Evolutionary conservation across 1,140 invertebrate species (phyloP).

Genomic region (Calycopis cecrops): DNA sequence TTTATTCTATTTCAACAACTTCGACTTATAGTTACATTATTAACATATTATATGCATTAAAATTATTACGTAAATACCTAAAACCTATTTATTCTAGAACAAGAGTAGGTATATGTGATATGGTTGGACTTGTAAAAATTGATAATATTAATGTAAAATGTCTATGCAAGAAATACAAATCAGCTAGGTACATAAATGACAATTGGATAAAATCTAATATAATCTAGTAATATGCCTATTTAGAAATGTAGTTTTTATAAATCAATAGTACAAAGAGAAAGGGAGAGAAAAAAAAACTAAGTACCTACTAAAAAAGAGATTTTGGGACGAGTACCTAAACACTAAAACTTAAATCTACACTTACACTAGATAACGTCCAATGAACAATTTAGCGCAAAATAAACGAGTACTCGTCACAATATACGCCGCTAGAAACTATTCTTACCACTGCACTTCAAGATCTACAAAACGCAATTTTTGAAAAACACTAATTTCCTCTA

Average conservation of each 20-base stretch:
- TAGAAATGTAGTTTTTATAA: conserved; percentile 21
- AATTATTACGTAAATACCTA: too few species aligned
- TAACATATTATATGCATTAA: too few species aligned
- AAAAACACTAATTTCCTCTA: not conserved
- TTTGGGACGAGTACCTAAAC: conserved; percentile 54
- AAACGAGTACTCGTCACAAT: conserved; percentile 65
- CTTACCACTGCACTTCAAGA: conserved; percentile 1
- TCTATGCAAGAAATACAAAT: too few species aligned
- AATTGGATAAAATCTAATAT: too few species aligned
- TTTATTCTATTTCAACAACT: too few species aligned
- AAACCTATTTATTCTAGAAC: too few species aligned
- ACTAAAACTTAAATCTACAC: conserved; percentile 29
- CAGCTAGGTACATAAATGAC: too few species aligned
- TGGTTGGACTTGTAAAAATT: too few species aligned
- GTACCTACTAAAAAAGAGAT: too few species aligned
- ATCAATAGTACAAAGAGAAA: conserved; percentile 1
- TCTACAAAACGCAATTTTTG: not conserved
- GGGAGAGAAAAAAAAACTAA: conserved; percentile 18
- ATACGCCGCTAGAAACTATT: conserved; percentile 39
- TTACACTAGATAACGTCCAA: conserved; percentile 53
- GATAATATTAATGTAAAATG: too few species aligned
- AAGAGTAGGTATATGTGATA: too few species aligned
- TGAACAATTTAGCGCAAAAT: conserved; percentile 57
- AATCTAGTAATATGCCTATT: not conserved
- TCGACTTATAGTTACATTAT: too few species aligned